phyloP scores from a whole-genome alignment of 2,888 invertebrate species.

The Oscheius sp. region DNA sequence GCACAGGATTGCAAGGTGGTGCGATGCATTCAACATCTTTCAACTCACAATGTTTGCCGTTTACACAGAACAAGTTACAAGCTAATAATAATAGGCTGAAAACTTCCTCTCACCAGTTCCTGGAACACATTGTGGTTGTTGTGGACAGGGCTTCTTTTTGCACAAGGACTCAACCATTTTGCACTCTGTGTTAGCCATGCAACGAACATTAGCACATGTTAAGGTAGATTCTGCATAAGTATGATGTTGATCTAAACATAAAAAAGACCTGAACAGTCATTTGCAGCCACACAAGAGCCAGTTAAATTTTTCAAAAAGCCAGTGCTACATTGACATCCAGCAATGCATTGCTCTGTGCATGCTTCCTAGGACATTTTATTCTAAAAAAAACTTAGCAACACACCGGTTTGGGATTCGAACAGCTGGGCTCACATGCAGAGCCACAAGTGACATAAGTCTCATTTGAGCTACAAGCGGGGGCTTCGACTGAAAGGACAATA shows the following conservation, averaged over 20 bases:
- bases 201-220: conserved; percentile 20
- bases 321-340: conserved; percentile 14
- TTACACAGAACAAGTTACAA: not conserved
- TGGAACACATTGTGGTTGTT: conserved; percentile 10
- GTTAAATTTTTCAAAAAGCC: not conserved
- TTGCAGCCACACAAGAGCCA: not conserved
- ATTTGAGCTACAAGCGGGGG: not conserved
- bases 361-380: not conserved
- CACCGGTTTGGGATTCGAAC: conserved; percentile 9
- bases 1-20: conserved; percentile 22
- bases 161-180: conserved; percentile 12
- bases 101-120: not conserved
- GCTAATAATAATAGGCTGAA: not conserved
- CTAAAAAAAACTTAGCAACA: not conserved
- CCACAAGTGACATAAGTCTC: conserved; percentile 8
- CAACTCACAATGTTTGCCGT: not conserved
- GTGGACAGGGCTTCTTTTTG: conserved; percentile 2
- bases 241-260: not conserved
- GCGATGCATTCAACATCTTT: not conserved
- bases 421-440: conserved; percentile 19
- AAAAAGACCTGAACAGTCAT: not conserved
- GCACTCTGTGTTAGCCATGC: conserved; percentile 8
- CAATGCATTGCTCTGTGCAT: conserved; percentile 8
- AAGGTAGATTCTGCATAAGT: not conserved
- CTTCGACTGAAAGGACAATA: not conserved